A percentile compares a stretch with the other conserved stretches of the same genome.
These are phyloP conservation scores for Chlorops oryzae DNA, from an alignment of 1,140 invertebrate genomes.

Conservation along the genomic window DNA sequence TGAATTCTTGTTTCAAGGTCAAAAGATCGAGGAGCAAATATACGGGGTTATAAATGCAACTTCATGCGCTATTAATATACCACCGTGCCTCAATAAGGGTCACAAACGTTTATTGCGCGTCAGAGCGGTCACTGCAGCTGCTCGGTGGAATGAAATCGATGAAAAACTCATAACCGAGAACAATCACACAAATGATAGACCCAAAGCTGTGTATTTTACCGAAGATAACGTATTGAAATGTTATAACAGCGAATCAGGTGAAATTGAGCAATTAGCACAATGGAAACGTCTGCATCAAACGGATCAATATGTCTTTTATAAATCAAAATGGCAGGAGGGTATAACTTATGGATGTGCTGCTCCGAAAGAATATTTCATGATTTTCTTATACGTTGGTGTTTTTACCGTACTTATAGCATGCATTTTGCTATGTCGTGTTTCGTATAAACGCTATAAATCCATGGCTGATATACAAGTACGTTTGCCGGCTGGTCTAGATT, in stretches of 20 bases:
- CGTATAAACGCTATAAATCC: no score
- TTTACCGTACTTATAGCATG: no score
- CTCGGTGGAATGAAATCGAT: slow-evolving; percentile 11
- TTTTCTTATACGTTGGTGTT: no score
- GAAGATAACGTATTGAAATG: slow-evolving; percentile 8
- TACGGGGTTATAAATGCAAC: background rate
- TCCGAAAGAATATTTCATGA: no score
- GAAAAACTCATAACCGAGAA: background rate
- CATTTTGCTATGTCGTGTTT: no score
- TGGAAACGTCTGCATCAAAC: background rate
- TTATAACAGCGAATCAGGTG: background rate
- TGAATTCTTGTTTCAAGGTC: background rate
- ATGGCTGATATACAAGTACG: no score
- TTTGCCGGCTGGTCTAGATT: background rate
- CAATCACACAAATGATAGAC: background rate
- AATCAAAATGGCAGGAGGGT: background rate
- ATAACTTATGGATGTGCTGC: background rate
- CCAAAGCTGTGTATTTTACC: background rate
- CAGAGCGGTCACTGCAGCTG: slow-evolving; percentile 10
- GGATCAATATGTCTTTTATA: background rate
- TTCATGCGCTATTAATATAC: slow-evolving; percentile 6
- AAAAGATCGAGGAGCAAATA: slow-evolving; percentile 5
- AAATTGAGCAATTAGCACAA: background rate
- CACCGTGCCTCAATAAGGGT: slow-evolving; percentile 6
- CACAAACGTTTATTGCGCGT: slow-evolving; percentile 2